Conservation (phyloP, 1,140 invertebrate genomes). For the Leucophenga varia region DNA sequence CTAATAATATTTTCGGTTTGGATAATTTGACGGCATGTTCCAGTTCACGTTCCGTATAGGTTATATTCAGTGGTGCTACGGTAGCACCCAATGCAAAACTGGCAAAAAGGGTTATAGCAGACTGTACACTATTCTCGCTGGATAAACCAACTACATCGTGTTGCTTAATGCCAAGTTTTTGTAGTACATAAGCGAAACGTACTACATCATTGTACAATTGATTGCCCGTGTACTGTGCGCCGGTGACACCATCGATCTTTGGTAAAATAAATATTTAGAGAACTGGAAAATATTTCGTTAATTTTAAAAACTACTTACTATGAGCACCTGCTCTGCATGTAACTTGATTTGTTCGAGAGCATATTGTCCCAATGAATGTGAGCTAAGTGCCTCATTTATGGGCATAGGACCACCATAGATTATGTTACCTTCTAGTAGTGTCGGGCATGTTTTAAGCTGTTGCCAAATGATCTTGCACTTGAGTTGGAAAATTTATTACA, state of each 20-base stretch:
- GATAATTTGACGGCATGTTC: slow-evolving; percentile 65
- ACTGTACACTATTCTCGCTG: slow-evolving; percentile 65
- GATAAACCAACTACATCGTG: slow-evolving; percentile 63
- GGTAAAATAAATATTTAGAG: not conserved
- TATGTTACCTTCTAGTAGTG: too few species aligned
- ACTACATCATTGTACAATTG: slow-evolving; percentile 57
- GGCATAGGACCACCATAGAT: not conserved
- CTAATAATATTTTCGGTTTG: slow-evolving; percentile 69
- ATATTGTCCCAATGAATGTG: slow-evolving; percentile 1
- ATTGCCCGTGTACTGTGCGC: slow-evolving; percentile 50
- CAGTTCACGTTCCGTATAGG: slow-evolving; percentile 67
- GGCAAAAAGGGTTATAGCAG: slow-evolving; percentile 58
- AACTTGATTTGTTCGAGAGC: slow-evolving; percentile 1
- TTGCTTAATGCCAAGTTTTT: slow-evolving; percentile 52
- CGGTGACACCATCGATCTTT: slow-evolving; percentile 59
- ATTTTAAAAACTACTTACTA: too few species aligned
- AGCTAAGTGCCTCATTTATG: not conserved
- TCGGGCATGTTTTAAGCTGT: too few species aligned
- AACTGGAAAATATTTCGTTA: not conserved
- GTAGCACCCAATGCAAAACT: slow-evolving; percentile 61
- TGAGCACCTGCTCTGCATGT: not conserved
- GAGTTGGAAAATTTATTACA: too few species aligned
- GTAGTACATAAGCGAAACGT: slow-evolving; percentile 56
- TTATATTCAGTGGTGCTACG: slow-evolving; percentile 63
- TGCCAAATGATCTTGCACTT: too few species aligned